A percentile compares a stretch with the other conserved stretches of the same genome.
phyloP scores from a whole-genome alignment of 2,888 invertebrate species.

The Pseudolycoriella hygida region DNA sequence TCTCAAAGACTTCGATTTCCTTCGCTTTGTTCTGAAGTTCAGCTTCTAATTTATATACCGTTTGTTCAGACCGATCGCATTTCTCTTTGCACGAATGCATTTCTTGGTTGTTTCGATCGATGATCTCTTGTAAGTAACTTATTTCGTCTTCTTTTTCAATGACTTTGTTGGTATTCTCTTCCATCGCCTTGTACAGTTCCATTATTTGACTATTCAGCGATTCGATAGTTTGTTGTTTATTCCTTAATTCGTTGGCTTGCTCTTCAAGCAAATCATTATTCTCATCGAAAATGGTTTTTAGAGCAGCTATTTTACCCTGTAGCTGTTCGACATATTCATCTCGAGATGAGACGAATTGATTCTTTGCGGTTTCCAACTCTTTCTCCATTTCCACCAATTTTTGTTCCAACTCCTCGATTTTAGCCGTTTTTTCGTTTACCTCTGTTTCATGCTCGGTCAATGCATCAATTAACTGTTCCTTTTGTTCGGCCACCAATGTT shows the following conservation, averaged over 20 bases:
- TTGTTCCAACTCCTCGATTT: slow-evolving; percentile 20
- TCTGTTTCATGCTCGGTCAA: slow-evolving; percentile 23
- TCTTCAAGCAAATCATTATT: slow-evolving; percentile 32
- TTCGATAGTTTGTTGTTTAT: slow-evolving; percentile 40
- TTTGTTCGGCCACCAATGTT: slow-evolving; percentile 25
- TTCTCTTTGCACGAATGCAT: slow-evolving; percentile 29
- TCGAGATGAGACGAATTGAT: slow-evolving; percentile 24
- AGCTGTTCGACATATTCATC: slow-evolving; percentile 16
- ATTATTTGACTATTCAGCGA: slow-evolving; percentile 37
- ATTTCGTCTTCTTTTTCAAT: slow-evolving; percentile 32
- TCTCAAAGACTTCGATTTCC: slow-evolving; percentile 16
- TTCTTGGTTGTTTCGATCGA: slow-evolving; percentile 29
- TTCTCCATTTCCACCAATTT: slow-evolving; percentile 26
- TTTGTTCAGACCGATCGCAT: slow-evolving; percentile 21
- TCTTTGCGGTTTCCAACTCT: slow-evolving; percentile 32
- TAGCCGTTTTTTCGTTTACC: slow-evolving; percentile 13
- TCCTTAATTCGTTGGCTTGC: slow-evolving; percentile 26
- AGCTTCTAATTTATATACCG: slow-evolving; percentile 14
- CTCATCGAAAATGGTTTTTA: slow-evolving; percentile 22
- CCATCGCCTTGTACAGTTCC: slow-evolving; percentile 36
- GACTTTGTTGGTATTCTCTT: slow-evolving; percentile 32
- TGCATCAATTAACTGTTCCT: slow-evolving; percentile 26
- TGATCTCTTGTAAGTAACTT: slow-evolving; percentile 28
- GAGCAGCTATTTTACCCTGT: slow-evolving; percentile 17
- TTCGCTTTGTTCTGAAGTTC: slow-evolving; percentile 24